These are phyloP conservation scores for Zelleria hepariella DNA, from an alignment of 2,888 invertebrate species.

Conservation along the genomic window DNA sequence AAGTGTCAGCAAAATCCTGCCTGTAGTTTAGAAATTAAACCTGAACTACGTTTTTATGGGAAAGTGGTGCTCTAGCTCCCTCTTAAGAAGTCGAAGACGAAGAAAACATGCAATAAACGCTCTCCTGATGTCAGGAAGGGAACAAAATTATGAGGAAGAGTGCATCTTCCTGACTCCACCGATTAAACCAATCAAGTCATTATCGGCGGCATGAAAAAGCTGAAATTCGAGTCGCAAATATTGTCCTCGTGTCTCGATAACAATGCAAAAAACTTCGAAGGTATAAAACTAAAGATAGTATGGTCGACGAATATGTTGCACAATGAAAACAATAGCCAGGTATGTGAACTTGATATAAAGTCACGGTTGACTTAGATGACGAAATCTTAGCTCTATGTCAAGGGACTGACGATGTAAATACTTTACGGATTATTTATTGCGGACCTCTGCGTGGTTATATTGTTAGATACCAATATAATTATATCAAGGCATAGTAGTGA, in stretches of 20 bases:
- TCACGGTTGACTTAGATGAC: neutral
- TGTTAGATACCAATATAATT: too few relatives aligned
- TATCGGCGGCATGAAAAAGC: neutral
- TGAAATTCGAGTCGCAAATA: neutral
- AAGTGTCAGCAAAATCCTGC: too few relatives aligned
- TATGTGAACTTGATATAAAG: neutral
- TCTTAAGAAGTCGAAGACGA: too few relatives aligned
- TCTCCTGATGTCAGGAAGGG: neutral
- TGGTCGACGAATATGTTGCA: neutral
- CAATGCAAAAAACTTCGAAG: neutral
- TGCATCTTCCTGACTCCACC: neutral
- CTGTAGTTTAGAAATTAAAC: too few relatives aligned
- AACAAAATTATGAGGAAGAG: neutral
- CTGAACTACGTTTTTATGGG: too few relatives aligned
- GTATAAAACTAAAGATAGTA: neutral
- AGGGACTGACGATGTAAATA: neutral
- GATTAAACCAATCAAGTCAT: neutral
- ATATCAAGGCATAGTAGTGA: too few relatives aligned
- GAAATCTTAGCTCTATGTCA: too few relatives aligned
- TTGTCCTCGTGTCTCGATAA: neutral
- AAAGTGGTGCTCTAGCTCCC: too few relatives aligned
- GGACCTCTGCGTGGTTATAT: too few relatives aligned
- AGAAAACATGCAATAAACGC: too few relatives aligned
- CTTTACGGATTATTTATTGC: too few relatives aligned
- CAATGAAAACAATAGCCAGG: neutral